These are phyloP conservation scores for Pelodiscus sinensis DNA, from an alignment of 2,113 vertebrate genomes.

Conservation along the genomic window DNA sequence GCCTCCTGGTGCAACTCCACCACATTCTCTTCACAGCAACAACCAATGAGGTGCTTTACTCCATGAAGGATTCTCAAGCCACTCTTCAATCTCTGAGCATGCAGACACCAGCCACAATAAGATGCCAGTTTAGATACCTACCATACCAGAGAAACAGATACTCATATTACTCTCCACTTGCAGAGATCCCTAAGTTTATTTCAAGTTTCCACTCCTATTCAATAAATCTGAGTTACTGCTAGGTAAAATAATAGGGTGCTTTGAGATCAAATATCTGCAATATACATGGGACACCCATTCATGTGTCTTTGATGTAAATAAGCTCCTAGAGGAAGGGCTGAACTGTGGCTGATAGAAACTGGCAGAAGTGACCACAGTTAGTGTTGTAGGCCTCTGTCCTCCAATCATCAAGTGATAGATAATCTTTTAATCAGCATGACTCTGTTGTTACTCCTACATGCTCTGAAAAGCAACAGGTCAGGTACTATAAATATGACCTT, in stretches of 20 bases:
- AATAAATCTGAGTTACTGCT: no score
- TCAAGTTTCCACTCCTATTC: background rate
- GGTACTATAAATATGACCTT: background rate
- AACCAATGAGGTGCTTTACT: no score
- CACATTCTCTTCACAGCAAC: no score
- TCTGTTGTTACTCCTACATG: background rate
- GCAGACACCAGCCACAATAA: no score
- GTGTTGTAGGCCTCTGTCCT: background rate
- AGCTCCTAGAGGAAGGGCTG: background rate
- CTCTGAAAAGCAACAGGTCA: background rate
- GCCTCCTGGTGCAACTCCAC: no score
- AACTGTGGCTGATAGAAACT: background rate
- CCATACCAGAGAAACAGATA: no score
- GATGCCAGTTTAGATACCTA: no score
- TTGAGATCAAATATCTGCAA: background rate
- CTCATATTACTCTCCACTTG: no score
- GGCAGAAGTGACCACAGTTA: background rate
- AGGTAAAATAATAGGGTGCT: background rate
- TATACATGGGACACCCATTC: background rate
- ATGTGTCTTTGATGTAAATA: background rate
- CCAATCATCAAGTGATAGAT: background rate
- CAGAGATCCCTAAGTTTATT: background rate
- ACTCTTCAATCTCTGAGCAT: no score
- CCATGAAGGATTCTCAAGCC: no score
- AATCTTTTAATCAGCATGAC: no score